These are phyloP conservation scores for Cosmopolites sordidus DNA, from an alignment of 2,888 invertebrate species.

Conservation along the genomic window DNA sequence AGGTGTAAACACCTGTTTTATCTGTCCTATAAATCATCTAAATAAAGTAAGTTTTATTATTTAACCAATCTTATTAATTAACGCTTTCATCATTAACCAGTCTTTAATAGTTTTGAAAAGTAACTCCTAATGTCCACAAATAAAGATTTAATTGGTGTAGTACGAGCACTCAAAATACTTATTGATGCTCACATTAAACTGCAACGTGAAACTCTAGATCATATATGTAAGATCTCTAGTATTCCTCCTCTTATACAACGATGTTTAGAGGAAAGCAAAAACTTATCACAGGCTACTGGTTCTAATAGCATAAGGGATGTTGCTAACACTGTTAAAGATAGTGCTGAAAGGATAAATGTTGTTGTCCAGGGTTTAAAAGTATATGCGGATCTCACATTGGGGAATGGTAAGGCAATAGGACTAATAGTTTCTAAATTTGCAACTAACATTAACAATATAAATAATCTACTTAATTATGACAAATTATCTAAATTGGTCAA, in stretches of 20 bases:
- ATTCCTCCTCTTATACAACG: conserved; percentile 40
- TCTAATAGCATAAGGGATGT: conserved; percentile 33
- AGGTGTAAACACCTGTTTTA: neutral
- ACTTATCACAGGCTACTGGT: conserved; percentile 13
- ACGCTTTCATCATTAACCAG: neutral
- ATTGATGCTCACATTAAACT: conserved; percentile 61
- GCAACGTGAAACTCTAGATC: conserved; percentile 59
- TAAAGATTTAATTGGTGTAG: conserved; percentile 62
- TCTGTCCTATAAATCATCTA: neutral
- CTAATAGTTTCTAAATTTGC: conserved; percentile 2
- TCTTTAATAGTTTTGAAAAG: neutral
- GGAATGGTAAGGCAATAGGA: conserved; percentile 31
- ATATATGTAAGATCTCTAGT: conserved; percentile 66
- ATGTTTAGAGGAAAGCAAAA: conserved; percentile 31
- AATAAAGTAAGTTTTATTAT: neutral
- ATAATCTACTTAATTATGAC: too few relatives aligned
- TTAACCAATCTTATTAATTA: neutral
- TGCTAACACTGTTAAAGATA: conserved; percentile 53
- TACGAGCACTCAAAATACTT: conserved; percentile 67
- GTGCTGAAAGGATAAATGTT: conserved; percentile 61
- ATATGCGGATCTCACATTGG: conserved; percentile 46
- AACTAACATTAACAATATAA: neutral
- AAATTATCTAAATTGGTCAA: neutral
- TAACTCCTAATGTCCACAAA: conserved; percentile 52
- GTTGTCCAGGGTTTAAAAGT: conserved; percentile 67